Conservation (phyloP, 2,113 vertebrate species). For the Oreochromis aureus region DNA sequence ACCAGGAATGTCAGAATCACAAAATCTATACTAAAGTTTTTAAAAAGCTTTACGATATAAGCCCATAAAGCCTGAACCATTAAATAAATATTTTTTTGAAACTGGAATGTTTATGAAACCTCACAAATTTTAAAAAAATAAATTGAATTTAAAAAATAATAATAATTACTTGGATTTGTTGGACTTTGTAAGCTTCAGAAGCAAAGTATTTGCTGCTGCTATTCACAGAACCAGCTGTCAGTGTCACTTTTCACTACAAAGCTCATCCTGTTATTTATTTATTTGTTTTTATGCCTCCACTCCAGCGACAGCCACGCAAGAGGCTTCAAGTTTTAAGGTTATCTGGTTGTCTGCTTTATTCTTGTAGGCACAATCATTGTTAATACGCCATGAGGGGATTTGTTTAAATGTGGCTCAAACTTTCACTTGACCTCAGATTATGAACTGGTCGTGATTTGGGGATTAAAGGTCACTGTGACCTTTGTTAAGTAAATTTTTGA, state of each 20-base stretch:
- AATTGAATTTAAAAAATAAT: background rate
- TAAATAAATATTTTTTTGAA: background rate
- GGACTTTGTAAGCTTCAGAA: background rate
- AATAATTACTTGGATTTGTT: background rate
- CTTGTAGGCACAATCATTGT: background rate
- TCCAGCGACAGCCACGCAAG: background rate
- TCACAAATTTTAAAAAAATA: rapidly evolving
- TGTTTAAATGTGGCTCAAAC: background rate
- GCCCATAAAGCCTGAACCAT: background rate
- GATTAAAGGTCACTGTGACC: background rate
- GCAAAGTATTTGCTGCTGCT: background rate
- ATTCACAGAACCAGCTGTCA: background rate
- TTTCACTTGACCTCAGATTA: background rate
- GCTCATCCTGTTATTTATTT: background rate
- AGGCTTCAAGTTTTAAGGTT: background rate
- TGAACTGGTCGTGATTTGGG: background rate
- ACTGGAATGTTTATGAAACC: background rate
- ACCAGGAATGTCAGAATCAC: background rate
- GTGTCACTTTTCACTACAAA: background rate
- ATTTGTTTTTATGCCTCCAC: background rate
- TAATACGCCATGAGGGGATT: background rate
- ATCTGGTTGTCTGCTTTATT: background rate
- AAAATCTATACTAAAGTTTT: background rate
- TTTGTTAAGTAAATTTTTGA: background rate
- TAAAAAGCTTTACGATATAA: background rate